Base-by-base conservation (phyloP, 2,113 vertebrate species). In the Pseudorhombus dupliciocellatus region DNA sequence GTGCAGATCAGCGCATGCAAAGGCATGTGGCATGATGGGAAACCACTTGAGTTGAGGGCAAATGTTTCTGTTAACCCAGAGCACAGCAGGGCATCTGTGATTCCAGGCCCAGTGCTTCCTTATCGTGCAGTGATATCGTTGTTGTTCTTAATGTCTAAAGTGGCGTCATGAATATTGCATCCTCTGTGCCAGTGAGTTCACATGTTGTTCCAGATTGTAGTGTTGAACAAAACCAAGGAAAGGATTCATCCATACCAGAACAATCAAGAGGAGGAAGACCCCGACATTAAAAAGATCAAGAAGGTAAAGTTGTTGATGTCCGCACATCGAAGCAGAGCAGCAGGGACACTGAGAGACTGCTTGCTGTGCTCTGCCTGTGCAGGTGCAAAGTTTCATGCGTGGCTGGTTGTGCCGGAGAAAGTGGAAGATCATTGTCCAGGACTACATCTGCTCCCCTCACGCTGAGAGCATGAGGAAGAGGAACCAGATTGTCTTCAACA, bases 371-470 rank as follows among this genome's bases (percentile, higher is more conserved):
- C 3, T 52, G 58, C 37, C 18, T 46, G 51, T 77, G 28, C 84
- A 99, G 97, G 97, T 99, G 51, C 97, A 98, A 84, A 98, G 97
- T 69, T 99, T 99, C 89, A 95, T 98, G 96, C 91, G 97, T 1
- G 97, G 97, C 42, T 99, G 97, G 97, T 87, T 99, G 22, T 99
- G 97, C 59, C 92, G 97, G 80, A 94, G 97, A 84, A 99, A 98
- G 89, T 98, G 97, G 97, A 99, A 99, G 92, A 96, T 96, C 71
- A 99, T 99, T 3, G 97, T 99, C 24, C 97, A 99, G 86, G 97
- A 99, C 88, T 99, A 99, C 85, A 99, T 99, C 89, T 95, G 94
- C 58, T 99, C 97, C 7, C 97, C 97, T 2, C 97, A 99, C 6
- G 97, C 97, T 4, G 97, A 98, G 88, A 99, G 96, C 84, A 99